Base-by-base conservation (phyloP, 2,797 vertebrate genomes). In the Melanogrammus aeglefinus region DNA sequence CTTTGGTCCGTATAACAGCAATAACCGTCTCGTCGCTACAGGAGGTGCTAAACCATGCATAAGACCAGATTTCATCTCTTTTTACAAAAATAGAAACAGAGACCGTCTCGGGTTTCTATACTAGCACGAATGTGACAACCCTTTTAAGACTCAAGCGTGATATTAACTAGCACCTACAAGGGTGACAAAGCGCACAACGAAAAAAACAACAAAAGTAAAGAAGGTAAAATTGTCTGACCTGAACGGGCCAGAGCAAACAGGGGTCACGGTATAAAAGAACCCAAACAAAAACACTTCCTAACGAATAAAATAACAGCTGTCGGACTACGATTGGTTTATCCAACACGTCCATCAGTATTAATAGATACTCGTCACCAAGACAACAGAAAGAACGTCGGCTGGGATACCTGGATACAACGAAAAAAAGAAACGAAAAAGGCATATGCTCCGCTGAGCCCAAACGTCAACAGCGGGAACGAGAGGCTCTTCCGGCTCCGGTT, bases 1-100 rank as follows among this genome's bases (percentile, higher is more conserved):
- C 92, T 93, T 93, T 93, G 92, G 92, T 93, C 90, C 92, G 87
- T 87, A 86, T 87, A 86, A 91, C 90, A 92, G 90, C 90, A 90
- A 88, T 88, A 93, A 91, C 91, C 86, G 81, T 92, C 85, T 86
- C n/a, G 88, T 81, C 89, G 92, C 91, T 93, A 93, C 92, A 92
- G 89, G 89, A 88, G 88, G 87, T 82, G 71, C 86, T 89, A 84
- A 88, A 86, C 79, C 88, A 87, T 92, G 89, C 89, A 91, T 91
- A 92, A 86, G 76, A 87, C 90, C 86, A 82, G 83, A 0, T 33
- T 75, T 66, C n/a, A n/a, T 66, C 10, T 27, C n/a, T 66, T 27
- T 88, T 85, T 91, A 92, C 86, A 92, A 91, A 91, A 92, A 91
- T 90, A 89, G 86, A 90, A 76, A 89, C 81, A 88, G 81, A 73